Percentiles rank a stretch among this genome's conserved stretches.
These are phyloP conservation scores for Echeneis naucrates DNA, from an alignment of 2,797 vertebrate genomes.

Conservation along the genomic window DNA sequence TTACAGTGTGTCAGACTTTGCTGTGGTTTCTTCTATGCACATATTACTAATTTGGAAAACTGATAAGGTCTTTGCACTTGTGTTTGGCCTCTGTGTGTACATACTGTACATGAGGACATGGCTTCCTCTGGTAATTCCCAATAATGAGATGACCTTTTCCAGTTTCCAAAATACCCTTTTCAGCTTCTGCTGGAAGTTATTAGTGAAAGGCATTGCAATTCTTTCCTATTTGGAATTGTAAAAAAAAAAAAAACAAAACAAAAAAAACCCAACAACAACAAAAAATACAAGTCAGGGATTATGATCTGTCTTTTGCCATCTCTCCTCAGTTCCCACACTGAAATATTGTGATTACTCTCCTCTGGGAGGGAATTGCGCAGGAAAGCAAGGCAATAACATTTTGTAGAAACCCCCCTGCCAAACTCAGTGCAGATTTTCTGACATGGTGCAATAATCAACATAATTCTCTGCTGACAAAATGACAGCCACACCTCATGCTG, in stretches of 20 bases:
- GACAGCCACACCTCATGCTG: constrained; percentile 70
- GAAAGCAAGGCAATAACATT: constrained; percentile 40
- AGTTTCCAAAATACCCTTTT: constrained; percentile 54
- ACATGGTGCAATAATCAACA: constrained; percentile 74
- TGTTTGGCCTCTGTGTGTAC: constrained; percentile 53
- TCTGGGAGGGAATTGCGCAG: constrained; percentile 32
- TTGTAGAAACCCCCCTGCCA: constrained; percentile 22
- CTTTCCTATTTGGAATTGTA: constrained; percentile 20
- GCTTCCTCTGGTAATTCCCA: constrained; percentile 67
- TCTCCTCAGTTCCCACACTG: constrained; percentile 35
- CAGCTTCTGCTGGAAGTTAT: constrained; percentile 57
- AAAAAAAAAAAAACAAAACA: no score
- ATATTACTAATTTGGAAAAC: constrained; percentile 59
- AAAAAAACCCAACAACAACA: no score
- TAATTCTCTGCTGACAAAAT: constrained; percentile 71
- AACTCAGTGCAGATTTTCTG: constrained; percentile 47
- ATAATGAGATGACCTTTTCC: constrained; percentile 74
- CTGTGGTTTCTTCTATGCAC: constrained; percentile 35
- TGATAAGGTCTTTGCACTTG: constrained; percentile 68
- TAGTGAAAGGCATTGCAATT: constrained; percentile 42
- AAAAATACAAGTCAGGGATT: constrained; percentile 48
- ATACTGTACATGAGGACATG: constrained; percentile 48
- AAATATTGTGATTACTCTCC: constrained; percentile 49
- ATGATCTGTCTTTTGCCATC: constrained; percentile 48
- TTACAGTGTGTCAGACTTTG: constrained; percentile 43